Conservation (phyloP, 2,113 vertebrate genomes). For the Noctilio leporinus region DNA sequence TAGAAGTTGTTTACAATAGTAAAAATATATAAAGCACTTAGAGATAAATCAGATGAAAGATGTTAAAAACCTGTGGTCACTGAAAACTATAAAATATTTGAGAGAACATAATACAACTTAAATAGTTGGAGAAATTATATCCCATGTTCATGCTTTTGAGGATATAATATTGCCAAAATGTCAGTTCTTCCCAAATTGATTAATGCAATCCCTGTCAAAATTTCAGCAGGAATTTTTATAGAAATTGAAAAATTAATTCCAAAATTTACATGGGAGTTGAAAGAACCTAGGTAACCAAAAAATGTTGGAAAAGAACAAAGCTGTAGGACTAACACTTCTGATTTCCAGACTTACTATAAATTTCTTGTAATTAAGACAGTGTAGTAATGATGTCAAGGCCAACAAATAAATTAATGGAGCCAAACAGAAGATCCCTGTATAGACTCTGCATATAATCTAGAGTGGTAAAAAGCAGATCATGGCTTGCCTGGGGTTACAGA, state of each 20-base stretch:
- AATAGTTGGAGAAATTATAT: background rate
- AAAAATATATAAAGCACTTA: background rate
- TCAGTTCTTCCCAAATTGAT: background rate
- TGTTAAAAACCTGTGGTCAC: background rate
- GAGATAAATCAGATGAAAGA: background rate
- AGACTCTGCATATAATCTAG: background rate
- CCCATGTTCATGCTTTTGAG: background rate
- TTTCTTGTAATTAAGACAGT: background rate
- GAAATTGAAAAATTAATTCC: background rate
- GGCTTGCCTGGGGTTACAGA: background rate
- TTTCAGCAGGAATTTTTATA: background rate
- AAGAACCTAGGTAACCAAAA: background rate
- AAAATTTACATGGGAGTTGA: background rate
- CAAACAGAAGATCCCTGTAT: background rate
- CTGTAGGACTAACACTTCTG: background rate
- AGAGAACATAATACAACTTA: slow-evolving; percentile 13
- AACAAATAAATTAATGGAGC: background rate
- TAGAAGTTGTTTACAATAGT: background rate
- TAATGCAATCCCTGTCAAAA: background rate
- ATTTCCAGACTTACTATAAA: background rate
- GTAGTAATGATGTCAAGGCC: background rate
- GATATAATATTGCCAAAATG: background rate
- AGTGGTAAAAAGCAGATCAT: background rate
- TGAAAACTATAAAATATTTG: background rate
- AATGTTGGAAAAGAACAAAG: background rate